Percentiles rank a stretch among this genome's conserved stretches.
These are phyloP conservation scores for Montipora capricornis DNA, from an alignment of 64 coral and sea anemone species.

Conservation along the genomic window DNA sequence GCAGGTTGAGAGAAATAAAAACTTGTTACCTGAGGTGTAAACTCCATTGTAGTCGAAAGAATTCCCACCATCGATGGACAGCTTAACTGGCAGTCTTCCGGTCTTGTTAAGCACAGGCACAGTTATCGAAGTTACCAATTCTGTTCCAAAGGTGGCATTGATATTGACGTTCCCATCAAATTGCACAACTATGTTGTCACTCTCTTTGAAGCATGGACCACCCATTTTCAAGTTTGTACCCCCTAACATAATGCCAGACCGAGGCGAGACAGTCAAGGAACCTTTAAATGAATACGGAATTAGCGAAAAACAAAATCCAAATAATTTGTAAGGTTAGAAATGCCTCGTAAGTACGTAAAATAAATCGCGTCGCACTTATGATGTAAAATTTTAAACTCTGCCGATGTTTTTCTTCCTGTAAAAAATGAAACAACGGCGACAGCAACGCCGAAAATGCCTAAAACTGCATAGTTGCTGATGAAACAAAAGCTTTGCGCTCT, in stretches of 20 bases:
- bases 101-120: constrained; percentile 39
- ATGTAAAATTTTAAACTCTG: too few species aligned
- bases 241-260: constrained; percentile 56
- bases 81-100: background rate
- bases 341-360: too few species aligned
- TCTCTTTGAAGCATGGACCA: constrained; percentile 50
- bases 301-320: too few species aligned
- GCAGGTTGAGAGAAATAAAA: background rate
- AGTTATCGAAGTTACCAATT: constrained; percentile 6
- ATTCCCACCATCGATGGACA: constrained; percentile 42
- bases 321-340: background rate
- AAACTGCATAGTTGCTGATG: too few species aligned
- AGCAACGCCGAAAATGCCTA: too few species aligned
- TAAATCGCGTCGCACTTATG: too few species aligned
- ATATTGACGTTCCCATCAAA: constrained; percentile 27
- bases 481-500: too few species aligned
- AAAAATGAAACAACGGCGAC: too few species aligned
- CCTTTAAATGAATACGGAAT: background rate
- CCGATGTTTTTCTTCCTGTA: background rate
- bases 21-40: constrained; percentile 29
- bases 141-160: constrained; percentile 22
- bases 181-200: constrained; percentile 57
- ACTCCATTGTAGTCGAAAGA: constrained; percentile 18
- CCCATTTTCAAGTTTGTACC: constrained; percentile 50
- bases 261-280: constrained; percentile 38